Percentiles rank a stretch among this genome's conserved stretches.
Evolutionary conservation across 53 echinoderm and acorn worm species (phyloP).

Genomic region (Arbacia lixula): DNA sequence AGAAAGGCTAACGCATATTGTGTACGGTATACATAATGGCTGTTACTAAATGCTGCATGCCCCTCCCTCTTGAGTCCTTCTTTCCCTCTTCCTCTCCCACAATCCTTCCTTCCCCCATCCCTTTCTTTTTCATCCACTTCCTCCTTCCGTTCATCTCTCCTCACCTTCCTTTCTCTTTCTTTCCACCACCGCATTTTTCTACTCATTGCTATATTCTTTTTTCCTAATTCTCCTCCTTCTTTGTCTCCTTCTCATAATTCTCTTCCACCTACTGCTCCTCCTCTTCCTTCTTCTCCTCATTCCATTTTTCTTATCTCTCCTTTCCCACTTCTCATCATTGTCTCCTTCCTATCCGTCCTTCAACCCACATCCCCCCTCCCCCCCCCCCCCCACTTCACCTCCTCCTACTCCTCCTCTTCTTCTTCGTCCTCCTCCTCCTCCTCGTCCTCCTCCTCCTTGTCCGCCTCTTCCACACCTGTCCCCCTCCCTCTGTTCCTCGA

Average conservation of each 20-base stretch:
- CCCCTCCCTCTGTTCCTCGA: background rate
- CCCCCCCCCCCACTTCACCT: too few relatives aligned
- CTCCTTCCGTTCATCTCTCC: background rate
- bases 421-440: background rate
- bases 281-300: background rate
- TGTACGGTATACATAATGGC: too few relatives aligned
- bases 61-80: background rate
- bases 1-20: too few relatives aligned
- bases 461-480: background rate
- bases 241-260: background rate
- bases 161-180: background rate
- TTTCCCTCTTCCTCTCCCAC: background rate
- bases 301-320: too few relatives aligned
- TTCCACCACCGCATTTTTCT: background rate
- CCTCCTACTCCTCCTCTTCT: constrained; percentile 1
- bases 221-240: background rate
- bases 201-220: background rate
- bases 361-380: background rate
- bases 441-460: background rate
- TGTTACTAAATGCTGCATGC: background rate
- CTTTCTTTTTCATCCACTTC: background rate
- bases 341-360: background rate
- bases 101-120: background rate
- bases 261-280: background rate
- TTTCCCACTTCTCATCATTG: too few relatives aligned